Evolutionary conservation across 2,113 vertebrate species (phyloP).

Genomic region (Haliaeetus leucogaster): DNA sequence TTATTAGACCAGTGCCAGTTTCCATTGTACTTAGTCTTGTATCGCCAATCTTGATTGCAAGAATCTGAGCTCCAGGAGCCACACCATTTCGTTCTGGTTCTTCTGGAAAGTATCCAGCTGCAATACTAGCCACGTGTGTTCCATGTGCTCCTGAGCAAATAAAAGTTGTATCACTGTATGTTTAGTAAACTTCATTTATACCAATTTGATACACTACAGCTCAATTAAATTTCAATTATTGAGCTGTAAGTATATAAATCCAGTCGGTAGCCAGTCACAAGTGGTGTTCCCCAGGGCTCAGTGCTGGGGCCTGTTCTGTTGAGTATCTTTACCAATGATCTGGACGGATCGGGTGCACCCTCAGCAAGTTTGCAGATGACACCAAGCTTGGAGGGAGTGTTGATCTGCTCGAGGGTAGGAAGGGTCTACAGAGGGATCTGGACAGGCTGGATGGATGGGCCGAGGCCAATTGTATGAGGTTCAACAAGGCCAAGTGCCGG

Average conservation of each 20-base stretch:
- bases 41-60: slow-evolving; percentile 96
- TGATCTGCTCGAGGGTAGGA: not conserved
- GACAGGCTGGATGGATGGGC: not conserved
- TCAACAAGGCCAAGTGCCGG: no score
- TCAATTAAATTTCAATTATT: not conserved
- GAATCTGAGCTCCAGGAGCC: slow-evolving; percentile 93
- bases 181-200: not conserved
- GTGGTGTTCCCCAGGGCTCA: not conserved
- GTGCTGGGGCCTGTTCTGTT: not conserved
- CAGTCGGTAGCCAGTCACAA: rapidly evolving
- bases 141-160: slow-evolving; percentile 87
- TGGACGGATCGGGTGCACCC: rapidly evolving
- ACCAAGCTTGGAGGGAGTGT: rapidly evolving
- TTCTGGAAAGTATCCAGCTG: slow-evolving; percentile 93
- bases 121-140: slow-evolving; percentile 97
- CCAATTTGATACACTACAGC: not conserved
- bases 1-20: slow-evolving; percentile 96
- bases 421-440: not conserved
- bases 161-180: not conserved
- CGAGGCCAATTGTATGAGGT: not conserved
- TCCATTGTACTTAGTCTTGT: slow-evolving; percentile 98
- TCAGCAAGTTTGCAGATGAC: not conserved
- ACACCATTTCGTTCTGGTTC: slow-evolving; percentile 93
- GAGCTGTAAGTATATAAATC: not conserved
- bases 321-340: not conserved